Evolutionary conservation across 2,113 vertebrate species (phyloP).

Genomic region (Myocastor coypus): DNA sequence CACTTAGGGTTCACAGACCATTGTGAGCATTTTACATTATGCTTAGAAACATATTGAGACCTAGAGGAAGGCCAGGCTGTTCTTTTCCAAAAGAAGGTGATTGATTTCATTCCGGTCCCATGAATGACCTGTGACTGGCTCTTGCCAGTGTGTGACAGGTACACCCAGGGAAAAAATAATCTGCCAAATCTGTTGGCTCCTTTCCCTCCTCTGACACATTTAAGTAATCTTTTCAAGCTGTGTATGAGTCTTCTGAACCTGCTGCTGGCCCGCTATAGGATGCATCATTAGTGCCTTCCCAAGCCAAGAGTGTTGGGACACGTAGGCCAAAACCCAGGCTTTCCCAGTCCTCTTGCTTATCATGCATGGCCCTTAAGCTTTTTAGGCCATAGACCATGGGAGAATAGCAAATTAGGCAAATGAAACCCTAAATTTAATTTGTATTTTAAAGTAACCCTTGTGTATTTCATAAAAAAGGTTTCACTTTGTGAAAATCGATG

Average conservation of each 20-base stretch:
- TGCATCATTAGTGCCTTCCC: conserved; percentile 27
- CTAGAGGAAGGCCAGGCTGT: conserved; percentile 55
- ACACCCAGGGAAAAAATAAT: conserved; percentile 59
- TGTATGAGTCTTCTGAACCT: conserved; percentile 8
- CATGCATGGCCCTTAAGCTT: neutral
- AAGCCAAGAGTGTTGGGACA: neutral
- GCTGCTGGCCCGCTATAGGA: conserved; percentile 48
- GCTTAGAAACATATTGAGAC: conserved; percentile 68
- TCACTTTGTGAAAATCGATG: neutral
- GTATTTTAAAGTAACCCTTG: neutral
- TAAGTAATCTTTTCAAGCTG: conserved; percentile 65
- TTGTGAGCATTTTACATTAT: conserved; percentile 57
- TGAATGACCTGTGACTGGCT: conserved; percentile 74
- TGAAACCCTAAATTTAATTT: neutral
- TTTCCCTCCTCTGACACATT: conserved; percentile 63
- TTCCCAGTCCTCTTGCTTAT: neutral
- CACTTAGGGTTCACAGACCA: conserved; percentile 45
- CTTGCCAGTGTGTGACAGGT: conserved; percentile 70
- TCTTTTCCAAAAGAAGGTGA: conserved; percentile 64
- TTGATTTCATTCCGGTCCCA: conserved; percentile 74
- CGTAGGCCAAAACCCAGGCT: conserved; percentile 34
- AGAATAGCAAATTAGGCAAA: neutral
- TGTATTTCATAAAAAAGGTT: neutral
- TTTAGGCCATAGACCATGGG: neutral
- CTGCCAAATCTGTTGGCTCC: conserved; percentile 72